A percentile compares a stretch with the other conserved stretches of the same genome.
phyloP scores from a whole-genome alignment of 2,113 vertebrate species.

The Callipepla californica region DNA sequence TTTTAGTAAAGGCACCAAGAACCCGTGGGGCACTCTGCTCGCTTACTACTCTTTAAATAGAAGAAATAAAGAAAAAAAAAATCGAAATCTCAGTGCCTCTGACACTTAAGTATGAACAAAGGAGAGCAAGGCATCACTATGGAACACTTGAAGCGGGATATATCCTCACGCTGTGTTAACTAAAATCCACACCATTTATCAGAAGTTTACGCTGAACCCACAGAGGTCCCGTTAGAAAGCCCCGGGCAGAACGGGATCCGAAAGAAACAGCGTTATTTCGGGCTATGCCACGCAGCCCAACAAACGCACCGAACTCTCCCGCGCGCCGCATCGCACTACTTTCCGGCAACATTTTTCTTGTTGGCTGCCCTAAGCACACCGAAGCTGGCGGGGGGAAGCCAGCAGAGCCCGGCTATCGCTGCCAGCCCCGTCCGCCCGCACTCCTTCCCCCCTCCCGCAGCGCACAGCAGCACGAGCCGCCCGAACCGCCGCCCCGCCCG shows the following conservation, averaged over 20 bases:
- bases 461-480: no score
- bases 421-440: not conserved
- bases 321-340: accelerated
- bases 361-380: not conserved
- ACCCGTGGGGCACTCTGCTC: not conserved
- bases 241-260: accelerated
- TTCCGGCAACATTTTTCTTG: not conserved
- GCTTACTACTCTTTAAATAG: not conserved
- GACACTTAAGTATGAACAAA: not conserved
- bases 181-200: not conserved
- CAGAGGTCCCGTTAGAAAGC: not conserved
- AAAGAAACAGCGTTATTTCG: not conserved
- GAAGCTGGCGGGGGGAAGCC: not conserved
- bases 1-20: not conserved
- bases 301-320: not conserved
- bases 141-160: not conserved
- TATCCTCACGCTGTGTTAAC: not conserved
- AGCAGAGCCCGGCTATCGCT: not conserved
- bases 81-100: not conserved
- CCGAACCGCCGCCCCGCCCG: not conserved
- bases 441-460: not conserved
- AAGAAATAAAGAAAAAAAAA: not conserved
- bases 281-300: not conserved
- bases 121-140: accelerated
- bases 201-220: not conserved